These are phyloP conservation scores for Pterostichus niger DNA, from an alignment of 2,888 invertebrate genomes.

Conservation along the genomic window DNA sequence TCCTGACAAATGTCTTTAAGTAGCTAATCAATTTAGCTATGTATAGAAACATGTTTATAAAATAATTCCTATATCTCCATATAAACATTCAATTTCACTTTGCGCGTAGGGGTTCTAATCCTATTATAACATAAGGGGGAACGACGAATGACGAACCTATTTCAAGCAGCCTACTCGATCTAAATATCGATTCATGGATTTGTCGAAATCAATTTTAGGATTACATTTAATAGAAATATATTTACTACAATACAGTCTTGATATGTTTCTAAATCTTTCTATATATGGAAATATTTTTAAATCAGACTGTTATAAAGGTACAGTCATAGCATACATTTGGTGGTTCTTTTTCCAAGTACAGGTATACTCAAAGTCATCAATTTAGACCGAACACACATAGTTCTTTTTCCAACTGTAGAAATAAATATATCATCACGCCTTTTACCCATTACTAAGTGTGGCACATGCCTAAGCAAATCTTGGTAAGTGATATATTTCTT, in stretches of 20 bases:
- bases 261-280: too few relatives aligned
- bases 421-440: too few relatives aligned
- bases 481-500: too few relatives aligned
- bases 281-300: too few relatives aligned
- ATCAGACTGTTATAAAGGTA: too few relatives aligned
- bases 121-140: constrained; percentile 23
- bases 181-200: constrained; percentile 25
- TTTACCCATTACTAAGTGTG: too few relatives aligned
- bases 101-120: constrained; percentile 11
- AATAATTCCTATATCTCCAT: constrained; percentile 21
- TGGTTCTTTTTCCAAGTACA: too few relatives aligned
- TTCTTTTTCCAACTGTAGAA: too few relatives aligned
- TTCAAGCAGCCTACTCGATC: neutral
- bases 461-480: too few relatives aligned
- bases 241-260: neutral
- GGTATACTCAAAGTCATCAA: too few relatives aligned
- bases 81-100: constrained; percentile 5
- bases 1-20: neutral
- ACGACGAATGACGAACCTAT: neutral
- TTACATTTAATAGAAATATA: constrained; percentile 30
- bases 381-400: too few relatives aligned
- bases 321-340: too few relatives aligned
- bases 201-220: constrained; percentile 29
- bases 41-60: neutral
- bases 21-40: neutral